These are phyloP conservation scores for Echinops telfairi DNA, from an alignment of 2,113 vertebrate species.

Conservation along the genomic window DNA sequence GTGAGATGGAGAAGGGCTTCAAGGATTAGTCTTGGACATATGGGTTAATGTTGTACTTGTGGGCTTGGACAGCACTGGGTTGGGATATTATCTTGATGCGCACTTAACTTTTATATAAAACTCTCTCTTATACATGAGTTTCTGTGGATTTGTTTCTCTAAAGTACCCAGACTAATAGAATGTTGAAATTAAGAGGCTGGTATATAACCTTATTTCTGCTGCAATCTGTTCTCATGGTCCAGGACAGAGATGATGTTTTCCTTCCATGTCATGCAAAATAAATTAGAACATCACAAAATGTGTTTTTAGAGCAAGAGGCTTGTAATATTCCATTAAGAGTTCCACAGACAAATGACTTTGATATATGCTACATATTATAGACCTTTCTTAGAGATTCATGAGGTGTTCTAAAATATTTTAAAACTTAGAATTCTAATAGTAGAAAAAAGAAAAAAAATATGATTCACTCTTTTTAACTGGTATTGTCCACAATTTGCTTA, in stretches of 20 bases:
- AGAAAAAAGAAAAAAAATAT: not conserved
- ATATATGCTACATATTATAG: not conserved
- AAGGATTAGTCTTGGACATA: too few relatives aligned
- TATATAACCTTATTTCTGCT: not conserved
- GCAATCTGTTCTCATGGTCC: not conserved
- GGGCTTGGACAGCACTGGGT: too few relatives aligned
- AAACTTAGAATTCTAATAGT: not conserved
- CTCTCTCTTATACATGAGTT: too few relatives aligned
- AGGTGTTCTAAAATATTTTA: not conserved
- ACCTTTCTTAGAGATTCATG: not conserved
- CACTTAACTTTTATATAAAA: too few relatives aligned
- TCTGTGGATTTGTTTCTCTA: too few relatives aligned
- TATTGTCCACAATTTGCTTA: conserved; percentile 23
- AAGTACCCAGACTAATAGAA: too few relatives aligned
- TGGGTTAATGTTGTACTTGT: too few relatives aligned
- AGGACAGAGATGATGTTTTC: not conserved
- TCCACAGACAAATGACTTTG: conserved; percentile 8
- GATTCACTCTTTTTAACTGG: not conserved
- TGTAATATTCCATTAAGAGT: not conserved
- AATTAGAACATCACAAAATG: conserved; percentile 27
- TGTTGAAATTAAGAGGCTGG: not conserved
- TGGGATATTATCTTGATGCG: too few relatives aligned
- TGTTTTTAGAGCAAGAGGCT: not conserved
- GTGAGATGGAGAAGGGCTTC: too few relatives aligned
- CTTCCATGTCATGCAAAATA: not conserved